These are phyloP conservation scores for Lycocerus yunnanus DNA, from an alignment of 2,888 invertebrate species.

Conservation along the genomic window DNA sequence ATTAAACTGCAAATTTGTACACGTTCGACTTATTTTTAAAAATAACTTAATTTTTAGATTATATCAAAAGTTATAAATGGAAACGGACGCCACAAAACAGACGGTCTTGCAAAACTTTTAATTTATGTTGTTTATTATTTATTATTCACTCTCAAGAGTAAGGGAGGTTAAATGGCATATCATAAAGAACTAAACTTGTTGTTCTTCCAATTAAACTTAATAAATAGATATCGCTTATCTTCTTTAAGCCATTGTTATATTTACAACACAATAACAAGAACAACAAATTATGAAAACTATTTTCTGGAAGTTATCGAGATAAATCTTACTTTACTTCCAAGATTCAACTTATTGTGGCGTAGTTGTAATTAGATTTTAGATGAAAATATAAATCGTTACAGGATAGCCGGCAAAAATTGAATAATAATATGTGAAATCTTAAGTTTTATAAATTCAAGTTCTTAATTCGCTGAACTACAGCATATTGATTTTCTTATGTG, in stretches of 20 bases:
- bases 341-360: constrained; percentile 33
- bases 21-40: background rate
- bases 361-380: constrained; percentile 39
- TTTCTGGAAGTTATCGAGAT: constrained; percentile 37
- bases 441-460: background rate
- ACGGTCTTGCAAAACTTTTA: background rate
- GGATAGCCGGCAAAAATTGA: constrained; percentile 19
- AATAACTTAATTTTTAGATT: background rate
- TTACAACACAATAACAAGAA: constrained; percentile 28
- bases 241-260: constrained; percentile 32
- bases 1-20: background rate
- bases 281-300: background rate
- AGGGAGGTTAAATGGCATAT: background rate
- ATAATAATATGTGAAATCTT: constrained; percentile 12
- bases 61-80: background rate
- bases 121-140: background rate
- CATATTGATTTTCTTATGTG: constrained; percentile 13
- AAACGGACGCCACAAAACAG: background rate
- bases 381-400: constrained; percentile 32
- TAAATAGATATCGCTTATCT: background rate
- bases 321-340: constrained; percentile 36
- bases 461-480: background rate
- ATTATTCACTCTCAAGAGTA: background rate
- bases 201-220: background rate
- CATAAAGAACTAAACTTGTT: background rate